These are phyloP conservation scores for Agrypnia vestita DNA, from an alignment of 1,140 invertebrate species.

Conservation along the genomic window DNA sequence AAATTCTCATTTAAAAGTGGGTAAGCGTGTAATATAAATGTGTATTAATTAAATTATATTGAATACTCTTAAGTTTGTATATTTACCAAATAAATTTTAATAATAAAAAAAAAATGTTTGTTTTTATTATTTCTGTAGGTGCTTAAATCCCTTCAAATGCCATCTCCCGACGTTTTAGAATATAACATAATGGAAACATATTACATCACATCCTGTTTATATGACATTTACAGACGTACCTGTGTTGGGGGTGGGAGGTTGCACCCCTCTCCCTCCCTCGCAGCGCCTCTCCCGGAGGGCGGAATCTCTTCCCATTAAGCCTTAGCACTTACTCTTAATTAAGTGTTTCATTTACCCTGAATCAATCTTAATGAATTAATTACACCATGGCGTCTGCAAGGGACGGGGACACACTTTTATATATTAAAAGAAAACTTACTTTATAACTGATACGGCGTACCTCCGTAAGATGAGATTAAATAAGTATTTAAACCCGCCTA, in stretches of 20 bases:
- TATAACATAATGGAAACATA: too few relatives aligned
- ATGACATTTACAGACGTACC: neutral
- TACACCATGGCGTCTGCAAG: conserved; percentile 40
- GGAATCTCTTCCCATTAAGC: conserved; percentile 50
- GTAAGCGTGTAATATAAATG: too few relatives aligned
- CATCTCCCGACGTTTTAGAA: neutral
- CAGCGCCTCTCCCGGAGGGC: neutral
- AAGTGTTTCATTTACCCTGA: conserved; percentile 62
- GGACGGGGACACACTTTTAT: conserved; percentile 27
- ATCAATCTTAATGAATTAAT: conserved; percentile 62
- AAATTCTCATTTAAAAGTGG: too few relatives aligned
- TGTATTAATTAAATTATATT: too few relatives aligned
- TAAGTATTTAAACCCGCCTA: too few relatives aligned
- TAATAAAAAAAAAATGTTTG: too few relatives aligned
- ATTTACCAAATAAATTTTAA: too few relatives aligned
- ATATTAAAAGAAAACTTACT: too few relatives aligned
- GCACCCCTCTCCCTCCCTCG: neutral
- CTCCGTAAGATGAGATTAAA: too few relatives aligned
- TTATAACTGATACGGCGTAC: too few relatives aligned
- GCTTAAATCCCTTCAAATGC: neutral
- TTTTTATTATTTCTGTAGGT: too few relatives aligned
- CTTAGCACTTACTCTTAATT: conserved; percentile 62
- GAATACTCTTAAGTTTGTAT: too few relatives aligned
- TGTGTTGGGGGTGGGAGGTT: neutral
- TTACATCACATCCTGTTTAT: conserved; percentile 12